Base-by-base conservation (phyloP, 2,113 vertebrate genomes). In the Chaenogobius annularis region DNA sequence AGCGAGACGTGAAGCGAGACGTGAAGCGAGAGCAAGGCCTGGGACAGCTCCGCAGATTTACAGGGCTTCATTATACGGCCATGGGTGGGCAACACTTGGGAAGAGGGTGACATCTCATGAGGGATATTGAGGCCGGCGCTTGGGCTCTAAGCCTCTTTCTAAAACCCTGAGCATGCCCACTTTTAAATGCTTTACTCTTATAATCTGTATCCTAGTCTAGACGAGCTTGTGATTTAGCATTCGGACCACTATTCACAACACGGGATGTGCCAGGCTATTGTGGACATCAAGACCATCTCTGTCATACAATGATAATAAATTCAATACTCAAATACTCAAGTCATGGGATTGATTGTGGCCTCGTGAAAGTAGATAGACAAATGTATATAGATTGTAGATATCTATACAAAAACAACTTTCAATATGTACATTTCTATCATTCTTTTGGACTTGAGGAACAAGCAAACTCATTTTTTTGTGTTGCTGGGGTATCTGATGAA, bases 91-190 rank as follows among this genome's bases (percentile, higher is more conserved):
- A 31, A 66, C 76, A 62, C 70, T 82, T 22, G 26, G 52, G 17
- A 50, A 69, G 35, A 43, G 40, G 46, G 68, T 64, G 65, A 74
- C 59, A 64, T n/a, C 74, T 82, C 66, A 69, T 82, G 74, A 69
- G 61, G 68, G 44, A 79, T 23, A 72, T 43, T 72, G 75, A 70
- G 26, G 73, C 74, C n/a, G 72, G 78, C 75, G 70, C 52, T 70
- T 55, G 44, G 66, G 20, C 12, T 47, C 70, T 76, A 73, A 75
- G 52, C 69, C 52, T 17, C 19, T 67, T 58, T 40, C 47, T 62
- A 56, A 76, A 76, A 23, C 67, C 62, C 52, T 37, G 22, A 50
- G 64, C 58, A 20, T n/a, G 50, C 63, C 40, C 70, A 63, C 68
- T 65, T 67, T 9, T 54, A 54, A 54, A 47, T 10, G 48, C n/a